Evolutionary conservation across 1,140 invertebrate species (phyloP), one percentile per base, ranked within the genome.

Genomic region (Brachionus koreanus): DNA sequence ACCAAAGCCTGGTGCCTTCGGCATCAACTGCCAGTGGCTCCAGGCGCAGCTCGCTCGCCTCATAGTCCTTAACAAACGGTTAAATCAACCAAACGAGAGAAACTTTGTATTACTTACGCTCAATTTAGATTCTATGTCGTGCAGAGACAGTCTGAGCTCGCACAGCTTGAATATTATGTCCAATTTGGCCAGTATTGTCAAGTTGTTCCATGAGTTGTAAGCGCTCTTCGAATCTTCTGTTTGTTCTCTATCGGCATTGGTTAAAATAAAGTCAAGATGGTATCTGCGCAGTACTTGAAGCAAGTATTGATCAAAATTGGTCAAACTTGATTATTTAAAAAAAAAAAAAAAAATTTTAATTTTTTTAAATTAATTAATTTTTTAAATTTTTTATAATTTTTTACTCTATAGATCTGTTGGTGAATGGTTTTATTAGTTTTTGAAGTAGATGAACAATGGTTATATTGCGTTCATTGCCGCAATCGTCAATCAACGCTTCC

Each of bases 1-100:
- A 82, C 79, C 57, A 67, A 12, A 82, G 19, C 65, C 65, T 82
- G 12, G 35, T 39, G 10, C 61, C 79, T 1, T n/a, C 37, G 3
- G 79, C 65, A 61, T 82, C 79, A 25, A 65, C 61, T n/a, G 46
- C 79, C n/a, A 82, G 35, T 12, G 79, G 79, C 19, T 82, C 79
- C 5, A 82, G 9, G 10, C 79, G 57, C 19, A 82, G 35, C 16
- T 79, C 76, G 19, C 12, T 79, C 0, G 76, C 49, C 13, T 79
- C 76, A 16, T 61, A 79, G 76, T 79, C 65, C 65, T 69, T 6
- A 37, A 69, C 29, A 69, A 69, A 57, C 1, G 0, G 0, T 1
- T 49, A 5, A 13, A 16, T n/a, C 12, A 6, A 12, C 42, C n/a
- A n/a, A n/a, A n/a, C n/a, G n/a, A n/a, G n/a, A n/a, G n/a, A n/a